Evolutionary conservation across 2,888 invertebrate species (phyloP).

Genomic region (Agonopterix heracliana): DNA sequence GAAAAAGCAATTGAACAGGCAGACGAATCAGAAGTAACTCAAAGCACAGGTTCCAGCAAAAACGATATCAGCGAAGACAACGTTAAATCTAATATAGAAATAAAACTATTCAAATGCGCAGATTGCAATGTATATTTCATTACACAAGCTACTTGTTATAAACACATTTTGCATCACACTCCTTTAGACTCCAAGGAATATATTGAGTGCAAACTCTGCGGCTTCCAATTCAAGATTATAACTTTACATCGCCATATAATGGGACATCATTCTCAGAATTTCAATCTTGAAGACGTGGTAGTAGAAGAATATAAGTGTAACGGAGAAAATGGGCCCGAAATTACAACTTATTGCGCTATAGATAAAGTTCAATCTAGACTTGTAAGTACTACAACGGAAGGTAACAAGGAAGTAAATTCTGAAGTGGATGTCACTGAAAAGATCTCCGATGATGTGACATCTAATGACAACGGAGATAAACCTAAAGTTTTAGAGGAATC

Average conservation of each 20-base stretch:
- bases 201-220: constrained; percentile 48
- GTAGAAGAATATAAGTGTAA: constrained; percentile 30
- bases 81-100: background rate
- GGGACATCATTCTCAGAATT: constrained; percentile 30
- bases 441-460: too few relatives aligned
- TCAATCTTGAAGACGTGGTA: constrained; percentile 32
- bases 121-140: constrained; percentile 43
- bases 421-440: too few relatives aligned
- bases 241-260: constrained; percentile 34
- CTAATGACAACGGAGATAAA: too few relatives aligned
- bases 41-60: too few relatives aligned
- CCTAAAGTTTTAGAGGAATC: too few relatives aligned
- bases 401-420: background rate
- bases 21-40: too few relatives aligned
- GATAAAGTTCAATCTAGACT: constrained; percentile 38
- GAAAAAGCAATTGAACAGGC: too few relatives aligned
- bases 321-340: constrained; percentile 8
- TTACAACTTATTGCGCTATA: constrained; percentile 27
- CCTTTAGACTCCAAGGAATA: constrained; percentile 34
- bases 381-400: constrained; percentile 38
- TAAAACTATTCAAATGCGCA: constrained; percentile 27
- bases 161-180: constrained; percentile 30
- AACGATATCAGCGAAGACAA: background rate
- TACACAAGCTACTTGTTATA: constrained; percentile 27
- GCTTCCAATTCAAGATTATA: constrained; percentile 38